phyloP scores from a whole-genome alignment of 1,140 invertebrate genomes.

The Pantala flavescens region DNA sequence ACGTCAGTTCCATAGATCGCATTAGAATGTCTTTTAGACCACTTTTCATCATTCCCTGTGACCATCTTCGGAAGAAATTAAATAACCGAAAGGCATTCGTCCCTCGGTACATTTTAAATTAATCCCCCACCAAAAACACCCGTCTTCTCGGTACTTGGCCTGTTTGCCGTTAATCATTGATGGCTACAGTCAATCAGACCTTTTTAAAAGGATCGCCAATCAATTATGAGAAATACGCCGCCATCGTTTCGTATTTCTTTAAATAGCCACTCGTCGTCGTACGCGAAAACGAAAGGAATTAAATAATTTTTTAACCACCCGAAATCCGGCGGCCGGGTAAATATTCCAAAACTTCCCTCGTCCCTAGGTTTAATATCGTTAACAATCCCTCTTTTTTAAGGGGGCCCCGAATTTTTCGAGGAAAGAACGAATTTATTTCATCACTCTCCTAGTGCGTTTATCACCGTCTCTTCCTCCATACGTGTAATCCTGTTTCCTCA shows the following conservation, averaged over 20 bases:
- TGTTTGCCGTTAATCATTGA: no score
- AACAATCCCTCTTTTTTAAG: conserved; percentile 10
- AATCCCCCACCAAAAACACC: no score
- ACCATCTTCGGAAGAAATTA: no score
- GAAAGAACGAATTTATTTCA: not conserved
- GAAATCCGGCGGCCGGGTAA: not conserved
- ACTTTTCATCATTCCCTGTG: no score
- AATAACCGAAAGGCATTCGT: no score
- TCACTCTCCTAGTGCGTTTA: not conserved
- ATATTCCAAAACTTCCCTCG: conserved; percentile 4
- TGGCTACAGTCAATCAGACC: no score
- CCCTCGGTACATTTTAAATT: no score
- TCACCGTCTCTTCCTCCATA: not conserved
- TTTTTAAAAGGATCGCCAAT: no score
- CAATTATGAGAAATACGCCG: no score
- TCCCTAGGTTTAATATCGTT: not conserved
- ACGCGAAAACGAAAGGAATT: not conserved
- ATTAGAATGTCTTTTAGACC: no score
- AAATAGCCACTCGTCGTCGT: not conserved
- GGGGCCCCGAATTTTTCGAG: not conserved
- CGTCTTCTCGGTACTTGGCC: no score
- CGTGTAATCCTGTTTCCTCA: conserved; percentile 5
- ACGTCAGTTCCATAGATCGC: no score
- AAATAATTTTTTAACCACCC: not conserved
- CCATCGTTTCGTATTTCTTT: not conserved